A percentile compares a stretch with the other conserved stretches of the same genome.
phyloP scores from a whole-genome alignment of 2,888 invertebrate species.

The Pocota personata region DNA sequence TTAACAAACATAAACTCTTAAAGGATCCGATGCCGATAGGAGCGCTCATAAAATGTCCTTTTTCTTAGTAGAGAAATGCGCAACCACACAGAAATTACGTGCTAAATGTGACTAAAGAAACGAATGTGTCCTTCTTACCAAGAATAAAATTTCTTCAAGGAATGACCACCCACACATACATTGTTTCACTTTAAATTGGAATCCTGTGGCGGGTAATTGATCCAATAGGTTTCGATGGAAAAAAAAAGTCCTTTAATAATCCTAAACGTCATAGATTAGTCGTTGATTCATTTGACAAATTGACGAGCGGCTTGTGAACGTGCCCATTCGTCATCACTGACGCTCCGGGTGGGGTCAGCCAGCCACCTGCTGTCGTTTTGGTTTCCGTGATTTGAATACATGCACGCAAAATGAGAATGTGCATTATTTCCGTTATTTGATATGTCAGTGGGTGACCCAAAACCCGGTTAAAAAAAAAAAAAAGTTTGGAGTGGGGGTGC shows the following conservation, averaged over 20 bases:
- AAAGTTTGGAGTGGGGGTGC: neutral
- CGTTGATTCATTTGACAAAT: conserved; percentile 41
- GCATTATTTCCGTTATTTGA: conserved; percentile 64
- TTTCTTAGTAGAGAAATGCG: neutral
- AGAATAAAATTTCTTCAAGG: neutral
- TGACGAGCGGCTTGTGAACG: conserved; percentile 5
- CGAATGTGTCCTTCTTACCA: neutral
- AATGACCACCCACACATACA: conserved; percentile 24
- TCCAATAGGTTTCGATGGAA: neutral
- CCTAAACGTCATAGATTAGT: conserved; percentile 5
- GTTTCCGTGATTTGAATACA: conserved; percentile 53
- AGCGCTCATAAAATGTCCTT: neutral
- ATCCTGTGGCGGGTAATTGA: conserved; percentile 3
- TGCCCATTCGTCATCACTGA: conserved; percentile 50
- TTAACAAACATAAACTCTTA: neutral
- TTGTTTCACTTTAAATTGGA: neutral
- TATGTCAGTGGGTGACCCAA: conserved; percentile 65
- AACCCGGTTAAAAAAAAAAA: neutral
- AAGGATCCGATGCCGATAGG: neutral
- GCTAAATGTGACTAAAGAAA: neutral
- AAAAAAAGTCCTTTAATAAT: neutral
- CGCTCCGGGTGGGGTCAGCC: neutral
- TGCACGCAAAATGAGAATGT: conserved; percentile 12
- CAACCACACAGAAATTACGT: neutral
- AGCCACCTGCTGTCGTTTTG: conserved; percentile 63